A percentile compares a stretch with the other conserved stretches of the same genome.
Evolutionary conservation across 1,140 invertebrate genomes (phyloP).

Genomic region (Drosophila pallidifrons): DNA sequence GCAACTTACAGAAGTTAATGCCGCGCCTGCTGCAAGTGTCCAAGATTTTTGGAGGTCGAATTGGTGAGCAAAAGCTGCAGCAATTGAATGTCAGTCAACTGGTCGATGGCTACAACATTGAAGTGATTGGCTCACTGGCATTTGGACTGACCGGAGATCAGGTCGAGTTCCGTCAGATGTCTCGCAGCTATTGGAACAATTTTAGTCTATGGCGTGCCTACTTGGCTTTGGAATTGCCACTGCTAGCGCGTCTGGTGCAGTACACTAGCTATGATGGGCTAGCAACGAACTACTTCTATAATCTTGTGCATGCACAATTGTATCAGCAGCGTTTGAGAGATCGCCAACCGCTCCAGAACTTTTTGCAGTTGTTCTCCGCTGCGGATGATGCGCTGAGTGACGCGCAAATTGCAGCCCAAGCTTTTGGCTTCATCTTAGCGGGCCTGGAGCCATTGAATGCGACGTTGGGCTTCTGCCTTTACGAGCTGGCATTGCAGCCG

Average conservation of each 20-base stretch:
- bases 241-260: slow-evolving; percentile 60
- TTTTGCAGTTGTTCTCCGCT: slow-evolving; percentile 85
- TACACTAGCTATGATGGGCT: slow-evolving; percentile 54
- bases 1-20: slow-evolving; percentile 86
- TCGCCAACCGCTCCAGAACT: slow-evolving; percentile 84
- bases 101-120: slow-evolving; percentile 57
- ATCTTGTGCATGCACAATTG: slow-evolving; percentile 51
- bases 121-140: slow-evolving; percentile 63
- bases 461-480: slow-evolving; percentile 86
- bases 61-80: slow-evolving; percentile 24
- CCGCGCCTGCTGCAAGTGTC: slow-evolving; percentile 72
- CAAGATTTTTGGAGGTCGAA: slow-evolving; percentile 40
- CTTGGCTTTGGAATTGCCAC: slow-evolving; percentile 66
- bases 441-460: slow-evolving; percentile 86
- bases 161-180: slow-evolving; percentile 81
- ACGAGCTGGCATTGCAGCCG: slow-evolving; percentile 87
- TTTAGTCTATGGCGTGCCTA: slow-evolving; percentile 63
- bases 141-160: slow-evolving; percentile 62
- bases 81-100: slow-evolving; percentile 60
- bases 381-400: slow-evolving; percentile 39
- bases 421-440: slow-evolving; percentile 84
- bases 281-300: slow-evolving; percentile 65
- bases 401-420: slow-evolving; percentile 72
- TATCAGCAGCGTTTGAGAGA: slow-evolving; percentile 73
- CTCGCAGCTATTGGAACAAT: slow-evolving; percentile 55